Percentiles rank a stretch among this genome's conserved stretches.
Evolutionary conservation across 1,140 invertebrate genomes (phyloP).

Genomic region (Trissolcus basalis): DNA sequence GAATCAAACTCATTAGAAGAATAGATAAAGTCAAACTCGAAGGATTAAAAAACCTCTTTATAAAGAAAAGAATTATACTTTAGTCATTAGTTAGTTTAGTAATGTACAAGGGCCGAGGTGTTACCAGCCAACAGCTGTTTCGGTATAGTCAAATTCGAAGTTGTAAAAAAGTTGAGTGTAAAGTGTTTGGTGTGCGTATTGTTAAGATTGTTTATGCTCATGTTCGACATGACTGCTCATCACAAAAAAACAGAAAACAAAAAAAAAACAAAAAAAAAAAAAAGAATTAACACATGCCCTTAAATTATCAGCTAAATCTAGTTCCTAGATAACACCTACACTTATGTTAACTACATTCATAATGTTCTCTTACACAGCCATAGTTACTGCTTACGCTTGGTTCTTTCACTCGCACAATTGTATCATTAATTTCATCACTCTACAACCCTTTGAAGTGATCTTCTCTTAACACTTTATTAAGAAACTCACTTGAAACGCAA

Average conservation of each 20-base stretch:
- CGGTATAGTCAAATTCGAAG: background rate
- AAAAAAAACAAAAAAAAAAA: conserved; percentile 32
- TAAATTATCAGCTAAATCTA: conserved; percentile 72
- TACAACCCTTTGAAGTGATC: conserved; percentile 24
- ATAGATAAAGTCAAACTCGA: conserved; percentile 19
- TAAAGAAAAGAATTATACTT: conserved; percentile 72
- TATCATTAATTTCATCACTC: conserved; percentile 24
- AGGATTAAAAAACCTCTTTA: conserved; percentile 58
- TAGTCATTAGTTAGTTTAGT: conserved; percentile 68
- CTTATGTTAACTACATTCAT: conserved; percentile 73
- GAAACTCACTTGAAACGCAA: too few species aligned
- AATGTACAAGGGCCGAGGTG: conserved; percentile 69
- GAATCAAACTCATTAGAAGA: conserved; percentile 8
- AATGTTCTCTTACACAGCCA: conserved; percentile 76
- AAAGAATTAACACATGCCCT: conserved; percentile 54
- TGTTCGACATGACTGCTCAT: conserved; percentile 30
- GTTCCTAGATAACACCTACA: conserved; percentile 74
- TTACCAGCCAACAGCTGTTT: conserved; percentile 63
- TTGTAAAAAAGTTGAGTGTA: background rate
- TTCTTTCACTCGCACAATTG: conserved; percentile 33
- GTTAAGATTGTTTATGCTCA: conserved; percentile 1
- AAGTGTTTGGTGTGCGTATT: conserved; percentile 8
- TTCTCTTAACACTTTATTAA: too few species aligned
- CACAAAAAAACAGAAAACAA: conserved; percentile 65
- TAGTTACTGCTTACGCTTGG: conserved; percentile 69